Evolutionary conservation across 1,140 invertebrate genomes (phyloP), one percentile per base, ranked within the genome.

Genomic region (Rhopalosiphum padi): DNA sequence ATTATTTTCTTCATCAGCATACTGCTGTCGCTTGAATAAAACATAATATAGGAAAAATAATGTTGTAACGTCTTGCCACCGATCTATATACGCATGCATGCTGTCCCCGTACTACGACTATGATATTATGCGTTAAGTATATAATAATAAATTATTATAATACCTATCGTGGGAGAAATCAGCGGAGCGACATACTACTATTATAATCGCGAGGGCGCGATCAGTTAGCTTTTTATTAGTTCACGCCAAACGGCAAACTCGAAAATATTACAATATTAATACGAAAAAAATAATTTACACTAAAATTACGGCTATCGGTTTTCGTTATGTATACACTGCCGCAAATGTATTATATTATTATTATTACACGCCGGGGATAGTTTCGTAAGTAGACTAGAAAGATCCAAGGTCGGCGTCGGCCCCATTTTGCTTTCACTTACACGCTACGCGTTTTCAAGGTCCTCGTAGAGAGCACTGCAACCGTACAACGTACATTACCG

Each of bases 331-430:
- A 48, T 51, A 51, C 9, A 51, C 8, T 8, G 23, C 30, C 8
- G 25, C 25, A 30, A 43, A 68, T 68, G 15, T 30, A 90, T 68
- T 30, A 41, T 60, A 30, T 43, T 43, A 68, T 30, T 93, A 93
- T 85, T 93, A 55, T 87, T 68, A 93, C 25, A 48, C 37, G 15
- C 7, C 25, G 37, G 77, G 86, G 83, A 88, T 43, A 88, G 86
- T 93, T 93, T 93, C 83, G 53, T 77, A 88, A 88, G 83, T 88
- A 68, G 85, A 88, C 86, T 88, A 88, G 25, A 88, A 87, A 85
- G 85, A 93, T 55, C 77, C 87, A 94, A 87, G 83, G 93, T 83
- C 90, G 87, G 35, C 93, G 51, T 90, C 23, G 43, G 68, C 68
- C 60, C 48, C 18, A 48, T 82, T 68, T 90, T 90, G 60, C 86